Base-by-base conservation (phyloP, 37 sponge, comb jelly and placozoan species). In the Halisarca cf. caerulea region DNA sequence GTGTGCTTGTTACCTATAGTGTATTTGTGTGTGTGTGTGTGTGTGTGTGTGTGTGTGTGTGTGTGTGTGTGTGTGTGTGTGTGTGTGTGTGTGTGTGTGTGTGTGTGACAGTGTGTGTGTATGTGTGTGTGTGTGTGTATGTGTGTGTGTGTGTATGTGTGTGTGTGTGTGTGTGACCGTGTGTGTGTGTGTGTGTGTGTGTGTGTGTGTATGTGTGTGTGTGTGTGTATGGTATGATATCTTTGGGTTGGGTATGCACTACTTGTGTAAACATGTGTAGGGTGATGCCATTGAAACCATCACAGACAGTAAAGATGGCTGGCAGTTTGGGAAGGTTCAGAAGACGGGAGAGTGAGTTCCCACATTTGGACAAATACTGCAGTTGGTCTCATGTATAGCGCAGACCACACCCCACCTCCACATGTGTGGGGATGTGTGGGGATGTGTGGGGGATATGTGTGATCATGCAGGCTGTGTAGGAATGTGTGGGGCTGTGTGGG, bases 201-300 rank as follows among this genome's bases (percentile, higher is more conserved):
- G 80, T 18, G 36, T 54, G 32, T 33, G 17, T 51, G 32, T 28
- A 27, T 80, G 37, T 81, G 42, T 41, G 59, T 8, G 42, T 21
- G 7, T 34, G 42, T 58, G 37, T 81, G 15, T 44, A 78, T 45
- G 20, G 79, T 37, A 1, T 35, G 73, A 39, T 20, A n/a, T n/a
- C n/a, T n/a, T n/a, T n/a, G n/a, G n/a, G n/a, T n/a, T n/a, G n/a
- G n/a, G n/a, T n/a, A n/a, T n/a, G n/a, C n/a, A n/a, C n/a, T n/a
- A n/a, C n/a, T n/a, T n/a, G n/a, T n/a, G n/a, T n/a, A n/a, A n/a
- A n/a, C n/a, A 37, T 38, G 11, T 37, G 21, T 57, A 94, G 94
- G 94, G 94, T 21, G 94, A 94, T 59, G 38, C 88, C 0, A 90
- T 94, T 79, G 91, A 91, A 80, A 91, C 94, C 36, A 64, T 90